Percentiles rank a stretch among this genome's conserved stretches.
Conservation (phyloP, 2,797 vertebrate genomes). For the Balearica regulorum region DNA sequence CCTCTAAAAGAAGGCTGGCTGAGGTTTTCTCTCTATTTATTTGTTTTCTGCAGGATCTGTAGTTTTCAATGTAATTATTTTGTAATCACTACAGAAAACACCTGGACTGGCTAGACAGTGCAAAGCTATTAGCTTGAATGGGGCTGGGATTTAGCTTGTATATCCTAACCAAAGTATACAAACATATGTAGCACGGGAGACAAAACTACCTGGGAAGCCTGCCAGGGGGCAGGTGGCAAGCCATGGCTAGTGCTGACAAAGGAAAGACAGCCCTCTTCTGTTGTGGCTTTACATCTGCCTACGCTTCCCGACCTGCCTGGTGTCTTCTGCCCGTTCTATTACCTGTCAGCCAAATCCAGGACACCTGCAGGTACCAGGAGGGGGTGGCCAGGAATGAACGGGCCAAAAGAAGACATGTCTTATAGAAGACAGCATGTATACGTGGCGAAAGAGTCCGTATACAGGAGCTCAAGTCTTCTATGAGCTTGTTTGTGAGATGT, state of each 20-base stretch:
- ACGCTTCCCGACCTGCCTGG: accelerated
- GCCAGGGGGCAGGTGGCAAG: not conserved
- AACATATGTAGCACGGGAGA: not conserved
- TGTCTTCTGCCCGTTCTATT: not conserved
- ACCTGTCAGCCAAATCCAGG: not conserved
- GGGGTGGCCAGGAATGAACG: accelerated
- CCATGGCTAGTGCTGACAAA: not conserved
- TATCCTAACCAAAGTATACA: not conserved
- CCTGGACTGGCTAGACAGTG: not conserved
- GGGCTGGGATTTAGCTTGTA: not conserved
- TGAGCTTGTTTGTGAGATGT: not conserved
- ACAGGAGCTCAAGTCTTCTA: not conserved
- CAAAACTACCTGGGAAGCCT: not conserved
- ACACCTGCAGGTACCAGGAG: not conserved
- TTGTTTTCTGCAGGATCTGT: not conserved
- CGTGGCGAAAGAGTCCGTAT: accelerated
- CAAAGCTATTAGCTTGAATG: not conserved
- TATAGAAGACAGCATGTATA: accelerated
- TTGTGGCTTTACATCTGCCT: not conserved
- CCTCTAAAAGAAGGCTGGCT: not conserved
- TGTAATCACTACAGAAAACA: not conserved
- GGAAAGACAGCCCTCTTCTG: not conserved
- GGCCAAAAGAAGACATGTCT: not conserved
- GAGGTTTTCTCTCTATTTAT: not conserved
- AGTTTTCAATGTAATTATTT: not conserved